Evolutionary conservation across 2,797 vertebrate genomes (phyloP).

Genomic region (Sternotherus odoratus): DNA sequence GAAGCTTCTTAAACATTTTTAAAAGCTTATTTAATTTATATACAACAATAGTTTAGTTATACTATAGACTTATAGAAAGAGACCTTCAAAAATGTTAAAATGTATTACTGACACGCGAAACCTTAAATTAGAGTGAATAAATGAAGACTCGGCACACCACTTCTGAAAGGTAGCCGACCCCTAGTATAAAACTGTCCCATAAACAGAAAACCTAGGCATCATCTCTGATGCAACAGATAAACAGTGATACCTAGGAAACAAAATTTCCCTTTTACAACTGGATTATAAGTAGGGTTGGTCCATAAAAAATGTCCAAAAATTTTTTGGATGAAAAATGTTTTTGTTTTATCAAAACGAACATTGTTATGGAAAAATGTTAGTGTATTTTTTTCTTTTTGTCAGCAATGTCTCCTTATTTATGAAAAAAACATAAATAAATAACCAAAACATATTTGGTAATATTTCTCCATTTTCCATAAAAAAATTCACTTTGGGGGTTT

Average conservation of each 20-base stretch:
- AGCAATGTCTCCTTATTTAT: background rate
- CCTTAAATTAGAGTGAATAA: too few relatives aligned
- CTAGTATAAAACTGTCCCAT: background rate
- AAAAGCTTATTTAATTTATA: too few relatives aligned
- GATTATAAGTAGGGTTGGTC: background rate
- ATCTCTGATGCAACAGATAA: background rate
- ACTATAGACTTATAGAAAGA: too few relatives aligned
- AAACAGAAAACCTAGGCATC: background rate
- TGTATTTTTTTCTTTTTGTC: background rate
- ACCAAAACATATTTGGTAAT: rapidly evolving
- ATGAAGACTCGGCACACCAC: too few relatives aligned
- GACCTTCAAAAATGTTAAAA: too few relatives aligned
- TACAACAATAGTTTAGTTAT: too few relatives aligned
- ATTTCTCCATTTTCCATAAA: background rate
- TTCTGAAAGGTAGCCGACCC: too few relatives aligned
- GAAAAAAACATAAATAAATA: background rate
- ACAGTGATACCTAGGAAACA: rapidly evolving
- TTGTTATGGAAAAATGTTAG: background rate
- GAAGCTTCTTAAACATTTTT: too few relatives aligned
- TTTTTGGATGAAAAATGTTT: background rate
- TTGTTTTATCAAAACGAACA: background rate
- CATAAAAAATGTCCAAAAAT: background rate
- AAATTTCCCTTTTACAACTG: rapidly evolving
- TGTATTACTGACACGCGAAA: too few relatives aligned
- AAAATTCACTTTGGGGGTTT: rapidly evolving